Evolutionary conservation across 2,113 vertebrate genomes (phyloP).

Genomic region (Zapornia atra): DNA sequence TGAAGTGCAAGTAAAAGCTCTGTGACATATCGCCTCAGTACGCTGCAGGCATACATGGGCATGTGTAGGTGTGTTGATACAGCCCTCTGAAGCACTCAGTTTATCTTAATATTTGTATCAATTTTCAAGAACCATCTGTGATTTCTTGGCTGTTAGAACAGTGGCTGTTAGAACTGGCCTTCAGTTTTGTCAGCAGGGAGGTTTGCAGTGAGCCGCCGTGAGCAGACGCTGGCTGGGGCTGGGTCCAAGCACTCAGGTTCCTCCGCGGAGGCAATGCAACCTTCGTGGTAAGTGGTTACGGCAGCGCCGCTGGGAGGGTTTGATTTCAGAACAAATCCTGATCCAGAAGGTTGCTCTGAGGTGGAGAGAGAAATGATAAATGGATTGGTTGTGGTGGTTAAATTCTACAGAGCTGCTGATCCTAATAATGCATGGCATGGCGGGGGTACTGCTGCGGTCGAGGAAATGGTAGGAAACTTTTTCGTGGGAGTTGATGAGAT

Average conservation of each 20-base stretch:
- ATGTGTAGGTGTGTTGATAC: not conserved
- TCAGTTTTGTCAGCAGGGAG: not conserved
- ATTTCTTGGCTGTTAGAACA: not conserved
- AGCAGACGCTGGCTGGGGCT: not conserved
- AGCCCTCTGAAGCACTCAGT: not conserved
- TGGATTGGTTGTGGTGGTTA: not conserved
- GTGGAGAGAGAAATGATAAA: not conserved
- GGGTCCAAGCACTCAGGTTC: not conserved
- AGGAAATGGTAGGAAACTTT: not conserved
- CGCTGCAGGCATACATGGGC: not conserved
- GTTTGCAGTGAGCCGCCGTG: not conserved
- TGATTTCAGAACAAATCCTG: not conserved
- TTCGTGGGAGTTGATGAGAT: not conserved
- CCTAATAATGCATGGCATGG: fast-evolving
- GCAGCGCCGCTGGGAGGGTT: fast-evolving
- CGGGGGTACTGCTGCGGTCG: not conserved
- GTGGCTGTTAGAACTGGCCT: not conserved
- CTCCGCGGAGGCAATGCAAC: not conserved
- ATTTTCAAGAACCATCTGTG: not conserved
- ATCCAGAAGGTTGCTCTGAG: not conserved
- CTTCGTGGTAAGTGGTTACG: not conserved
- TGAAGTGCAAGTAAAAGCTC: not conserved
- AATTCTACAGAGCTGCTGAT: not conserved
- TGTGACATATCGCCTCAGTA: not conserved
- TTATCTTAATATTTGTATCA: not conserved